Conservation (phyloP, 2,888 invertebrate species). For the Amorpha juglandis region DNA sequence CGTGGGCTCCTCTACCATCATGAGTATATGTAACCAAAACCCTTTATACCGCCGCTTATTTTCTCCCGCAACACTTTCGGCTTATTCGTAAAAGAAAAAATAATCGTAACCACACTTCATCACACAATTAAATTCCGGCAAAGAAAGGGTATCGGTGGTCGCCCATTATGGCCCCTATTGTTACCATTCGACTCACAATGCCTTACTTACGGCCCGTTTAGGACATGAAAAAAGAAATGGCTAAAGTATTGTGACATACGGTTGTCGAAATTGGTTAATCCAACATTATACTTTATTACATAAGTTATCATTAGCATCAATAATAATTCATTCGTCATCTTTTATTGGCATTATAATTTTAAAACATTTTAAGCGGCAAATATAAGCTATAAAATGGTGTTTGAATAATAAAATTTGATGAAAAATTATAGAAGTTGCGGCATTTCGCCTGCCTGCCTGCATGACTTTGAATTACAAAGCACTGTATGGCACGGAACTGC, state of each 20-base stretch:
- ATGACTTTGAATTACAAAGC: too few species aligned
- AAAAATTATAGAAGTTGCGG: too few species aligned
- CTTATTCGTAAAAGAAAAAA: slow-evolving; percentile 53
- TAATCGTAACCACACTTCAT: slow-evolving; percentile 81
- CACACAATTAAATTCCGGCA: slow-evolving; percentile 81
- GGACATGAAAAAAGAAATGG: slow-evolving; percentile 79
- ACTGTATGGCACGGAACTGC: too few species aligned
- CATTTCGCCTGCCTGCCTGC: too few species aligned
- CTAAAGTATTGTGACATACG: slow-evolving; percentile 54
- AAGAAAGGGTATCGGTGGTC: slow-evolving; percentile 82
- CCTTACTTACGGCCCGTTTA: slow-evolving; percentile 81
- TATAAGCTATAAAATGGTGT: too few species aligned
- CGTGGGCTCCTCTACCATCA: too few species aligned
- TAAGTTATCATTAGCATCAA: too few species aligned
- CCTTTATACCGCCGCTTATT: slow-evolving; percentile 40
- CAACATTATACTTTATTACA: neutral
- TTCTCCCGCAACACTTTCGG: slow-evolving; percentile 51
- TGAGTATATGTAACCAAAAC: slow-evolving; percentile 22
- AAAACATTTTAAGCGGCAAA: too few species aligned
- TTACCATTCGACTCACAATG: slow-evolving; percentile 79
- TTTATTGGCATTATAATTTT: too few species aligned
- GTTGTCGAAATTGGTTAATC: slow-evolving; percentile 31
- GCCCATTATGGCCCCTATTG: slow-evolving; percentile 79
- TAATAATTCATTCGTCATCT: too few species aligned
- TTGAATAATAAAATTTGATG: too few species aligned